phyloP scores from a whole-genome alignment of 2,888 invertebrate species.

The Argyresthia albistria region DNA sequence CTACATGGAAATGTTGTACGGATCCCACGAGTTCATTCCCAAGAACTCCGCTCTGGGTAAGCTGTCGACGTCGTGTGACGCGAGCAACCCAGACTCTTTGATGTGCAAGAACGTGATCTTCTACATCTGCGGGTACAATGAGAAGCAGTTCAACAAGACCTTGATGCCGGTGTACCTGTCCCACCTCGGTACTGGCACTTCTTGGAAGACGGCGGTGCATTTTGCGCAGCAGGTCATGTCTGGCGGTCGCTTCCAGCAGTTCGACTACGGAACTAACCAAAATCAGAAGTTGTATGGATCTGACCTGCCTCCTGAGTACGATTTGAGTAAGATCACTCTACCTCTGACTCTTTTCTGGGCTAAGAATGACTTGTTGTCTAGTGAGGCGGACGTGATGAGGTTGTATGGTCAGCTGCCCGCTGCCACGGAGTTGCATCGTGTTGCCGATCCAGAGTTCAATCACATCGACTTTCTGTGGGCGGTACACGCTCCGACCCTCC shows the following conservation, averaged over 20 bases:
- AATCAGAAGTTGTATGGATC: conserved; percentile 73
- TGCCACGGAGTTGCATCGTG: conserved; percentile 60
- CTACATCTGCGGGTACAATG: conserved; percentile 79
- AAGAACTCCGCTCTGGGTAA: conserved; percentile 71
- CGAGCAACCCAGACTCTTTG: conserved; percentile 48
- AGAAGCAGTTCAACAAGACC: conserved; percentile 77
- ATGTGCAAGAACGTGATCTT: conserved; percentile 83
- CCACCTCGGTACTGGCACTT: conserved; percentile 82
- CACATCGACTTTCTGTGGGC: conserved; percentile 83
- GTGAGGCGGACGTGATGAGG: conserved; percentile 70
- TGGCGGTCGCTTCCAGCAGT: conserved; percentile 73
- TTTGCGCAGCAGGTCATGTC: conserved; percentile 73
- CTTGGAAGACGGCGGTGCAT: conserved; percentile 81
- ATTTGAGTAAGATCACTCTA: conserved; percentile 68
- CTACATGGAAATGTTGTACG: conserved; percentile 75
- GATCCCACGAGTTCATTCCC: conserved; percentile 81
- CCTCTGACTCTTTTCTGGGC: conserved; percentile 78
- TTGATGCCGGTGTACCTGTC: conserved; percentile 78
- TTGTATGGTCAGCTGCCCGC: conserved; percentile 59
- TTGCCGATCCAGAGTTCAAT: conserved; percentile 76
- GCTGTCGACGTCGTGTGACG: conserved; percentile 71
- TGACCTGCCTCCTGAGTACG: conserved; percentile 73
- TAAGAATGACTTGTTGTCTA: conserved; percentile 80
- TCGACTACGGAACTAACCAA: conserved; percentile 75
- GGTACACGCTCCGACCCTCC: conserved; percentile 67